Conservation (phyloP, 1,140 invertebrate genomes). For the Tenebrio molitor region DNA sequence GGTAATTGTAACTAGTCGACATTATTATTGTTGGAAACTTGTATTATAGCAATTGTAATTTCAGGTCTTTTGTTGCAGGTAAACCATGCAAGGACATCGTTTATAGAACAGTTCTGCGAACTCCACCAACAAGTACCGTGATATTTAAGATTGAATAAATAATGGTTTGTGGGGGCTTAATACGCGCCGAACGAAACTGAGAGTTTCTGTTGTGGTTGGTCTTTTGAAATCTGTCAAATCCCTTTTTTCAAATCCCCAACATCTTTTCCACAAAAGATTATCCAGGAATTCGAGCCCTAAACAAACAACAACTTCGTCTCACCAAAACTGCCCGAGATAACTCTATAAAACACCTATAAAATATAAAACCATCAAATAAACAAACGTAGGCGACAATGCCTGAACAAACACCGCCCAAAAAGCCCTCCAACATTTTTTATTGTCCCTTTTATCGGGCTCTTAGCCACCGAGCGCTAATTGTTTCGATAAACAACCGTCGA, state of each 20-base stretch:
- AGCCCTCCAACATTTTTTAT: slow-evolving; percentile 26
- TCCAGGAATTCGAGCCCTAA: slow-evolving; percentile 37
- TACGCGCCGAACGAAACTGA: too few relatives aligned
- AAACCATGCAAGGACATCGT: slow-evolving; percentile 30
- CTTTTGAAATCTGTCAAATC: slow-evolving; percentile 13
- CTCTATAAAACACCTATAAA: slow-evolving; percentile 39
- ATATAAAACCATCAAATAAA: slow-evolving; percentile 34
- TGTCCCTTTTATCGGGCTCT: slow-evolving; percentile 31
- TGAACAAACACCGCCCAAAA: slow-evolving; percentile 17
- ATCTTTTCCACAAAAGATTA: slow-evolving; percentile 18
- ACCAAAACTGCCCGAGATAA: slow-evolving; percentile 30
- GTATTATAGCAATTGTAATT: slow-evolving; percentile 10
- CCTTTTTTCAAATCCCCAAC: slow-evolving; percentile 5
- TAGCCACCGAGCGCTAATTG: slow-evolving; percentile 27
- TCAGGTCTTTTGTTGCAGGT: slow-evolving; percentile 20
- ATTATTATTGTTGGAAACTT: slow-evolving; percentile 5
- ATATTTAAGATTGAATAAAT: slow-evolving; percentile 19
- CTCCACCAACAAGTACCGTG: background rate
- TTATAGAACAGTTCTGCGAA: slow-evolving; percentile 21
- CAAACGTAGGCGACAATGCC: slow-evolving; percentile 22
- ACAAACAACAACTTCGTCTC: slow-evolving; percentile 26
- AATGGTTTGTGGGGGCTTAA: too few relatives aligned
- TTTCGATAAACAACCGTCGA: slow-evolving; percentile 15
- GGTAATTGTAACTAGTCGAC: slow-evolving; percentile 21
- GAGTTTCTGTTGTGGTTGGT: background rate